A percentile compares a stretch with the other conserved stretches of the same genome.
Evolutionary conservation across 2,797 vertebrate species (phyloP).

Genomic region (Aselliscus stoliczkanus): DNA sequence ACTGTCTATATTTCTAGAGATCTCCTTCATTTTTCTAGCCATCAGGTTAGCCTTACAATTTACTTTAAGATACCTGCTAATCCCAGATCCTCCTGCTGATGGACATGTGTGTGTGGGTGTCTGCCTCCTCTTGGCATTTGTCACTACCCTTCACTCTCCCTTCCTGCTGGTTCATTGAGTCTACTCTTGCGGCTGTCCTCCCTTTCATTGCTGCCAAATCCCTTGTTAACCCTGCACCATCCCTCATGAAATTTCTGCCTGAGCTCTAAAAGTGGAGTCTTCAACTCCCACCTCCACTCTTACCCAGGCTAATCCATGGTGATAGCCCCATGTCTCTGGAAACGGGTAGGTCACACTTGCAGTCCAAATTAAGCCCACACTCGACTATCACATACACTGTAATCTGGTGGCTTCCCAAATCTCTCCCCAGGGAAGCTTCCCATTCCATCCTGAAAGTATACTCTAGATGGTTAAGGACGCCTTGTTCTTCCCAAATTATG

Average conservation of each 20-base stretch:
- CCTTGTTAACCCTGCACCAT: not conserved
- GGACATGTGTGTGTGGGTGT: rapidly evolving
- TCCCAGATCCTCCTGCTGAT: too few relatives aligned
- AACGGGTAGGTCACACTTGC: rapidly evolving
- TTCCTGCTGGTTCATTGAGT: rapidly evolving
- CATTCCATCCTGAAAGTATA: not conserved
- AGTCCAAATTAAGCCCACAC: rapidly evolving
- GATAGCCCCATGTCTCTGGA: too few relatives aligned
- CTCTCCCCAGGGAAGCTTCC: rapidly evolving
- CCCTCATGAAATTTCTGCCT: rapidly evolving
- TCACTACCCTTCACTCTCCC: not conserved
- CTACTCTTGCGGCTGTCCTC: too few relatives aligned
- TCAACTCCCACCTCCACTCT: too few relatives aligned
- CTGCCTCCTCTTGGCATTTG: rapidly evolving
- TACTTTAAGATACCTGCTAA: rapidly evolving
- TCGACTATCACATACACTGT: too few relatives aligned
- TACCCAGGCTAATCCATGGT: rapidly evolving
- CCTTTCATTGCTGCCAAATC: too few relatives aligned
- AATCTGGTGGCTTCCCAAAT: too few relatives aligned
- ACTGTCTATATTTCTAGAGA: not conserved
- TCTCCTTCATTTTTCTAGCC: not conserved
- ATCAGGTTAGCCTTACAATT: not conserved
- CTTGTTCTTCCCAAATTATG: rapidly evolving
- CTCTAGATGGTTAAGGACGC: not conserved
- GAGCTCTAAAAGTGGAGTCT: not conserved